Evolutionary conservation across 2,797 vertebrate genomes (phyloP), one percentile per base, ranked within the genome.

Genomic region (Agapornis canus): DNA sequence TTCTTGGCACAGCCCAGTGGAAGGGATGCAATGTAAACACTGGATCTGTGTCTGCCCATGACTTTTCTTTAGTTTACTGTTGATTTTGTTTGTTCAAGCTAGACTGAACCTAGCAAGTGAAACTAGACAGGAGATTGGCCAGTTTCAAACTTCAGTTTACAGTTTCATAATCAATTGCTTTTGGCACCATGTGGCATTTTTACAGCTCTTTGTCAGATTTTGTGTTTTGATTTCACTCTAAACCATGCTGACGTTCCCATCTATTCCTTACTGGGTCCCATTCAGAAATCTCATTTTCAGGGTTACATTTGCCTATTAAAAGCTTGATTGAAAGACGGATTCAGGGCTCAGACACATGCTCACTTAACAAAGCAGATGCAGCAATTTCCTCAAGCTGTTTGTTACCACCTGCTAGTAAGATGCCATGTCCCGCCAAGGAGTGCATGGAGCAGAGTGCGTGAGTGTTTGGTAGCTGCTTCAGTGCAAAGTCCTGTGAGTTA

Each of bases 291-390:
- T 0, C 7, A 65, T 51, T 94, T 93, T 77, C 43, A 76, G 82
- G 73, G 79, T 49, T 63, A 42, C 3, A 49, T 90, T 91, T 91
- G 77, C 56, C 60, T 63, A 8, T 82, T 94, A 66, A 90, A 86
- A 60, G 32, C 70, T 56, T 86, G 89, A 91, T 40, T 82, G 91
- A 91, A 91, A 82, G 91, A 86, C 48, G 43, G 88, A 70, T 89
- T 90, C 70, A 37, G 91, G 72, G 73, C 87, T 95, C 81, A 72
- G 80, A 66, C 87, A 83, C 85, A 64, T 22, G 82, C 91, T 94
- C 65, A 37, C 43, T 82, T 76, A 66, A 86, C 85, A 86, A 92
- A 91, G 94, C 90, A 96, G 90, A 90, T 79, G 77, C 90, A 92
- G 59, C 5, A 2, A 26, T 76, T 69, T 90, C 59, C 82, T 88